phyloP scores from a whole-genome alignment of 2,888 invertebrate species.

The Neoascia interrupta region DNA sequence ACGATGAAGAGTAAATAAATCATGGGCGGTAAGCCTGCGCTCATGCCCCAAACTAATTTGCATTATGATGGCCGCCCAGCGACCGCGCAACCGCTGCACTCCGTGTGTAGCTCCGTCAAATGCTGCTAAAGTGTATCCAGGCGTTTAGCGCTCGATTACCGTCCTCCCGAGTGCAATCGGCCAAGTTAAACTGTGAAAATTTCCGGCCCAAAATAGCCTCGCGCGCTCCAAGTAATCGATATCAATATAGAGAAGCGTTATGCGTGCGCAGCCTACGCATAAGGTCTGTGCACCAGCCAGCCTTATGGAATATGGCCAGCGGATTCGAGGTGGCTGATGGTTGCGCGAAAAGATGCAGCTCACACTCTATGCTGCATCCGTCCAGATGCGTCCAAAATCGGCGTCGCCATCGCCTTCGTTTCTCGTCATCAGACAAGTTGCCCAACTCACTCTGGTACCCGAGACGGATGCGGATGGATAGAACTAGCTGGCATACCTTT shows the following conservation, averaged over 20 bases:
- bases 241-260: conserved; percentile 53
- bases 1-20: conserved; percentile 62
- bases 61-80: conserved; percentile 60
- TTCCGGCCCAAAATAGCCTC: conserved; percentile 53
- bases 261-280: conserved; percentile 53
- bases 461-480: conserved; percentile 55
- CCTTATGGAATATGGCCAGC: conserved; percentile 63
- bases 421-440: conserved; percentile 41
- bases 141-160: conserved; percentile 63
- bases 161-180: conserved; percentile 32
- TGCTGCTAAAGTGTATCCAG: conserved; percentile 56
- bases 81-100: conserved; percentile 11
- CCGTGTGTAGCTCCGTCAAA: conserved; percentile 10
- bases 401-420: conserved; percentile 28
- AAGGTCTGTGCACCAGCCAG: conserved; percentile 15
- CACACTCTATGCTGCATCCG: conserved; percentile 14
- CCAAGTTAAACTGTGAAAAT: conserved; percentile 59
- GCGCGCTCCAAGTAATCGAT: conserved; percentile 56
- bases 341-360: conserved; percentile 1
- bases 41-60: conserved; percentile 64
- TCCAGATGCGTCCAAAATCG: conserved; percentile 35
- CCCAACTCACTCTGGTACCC: conserved; percentile 39
- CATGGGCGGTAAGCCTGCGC: conserved; percentile 34
- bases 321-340: conserved; percentile 55
- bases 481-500: conserved; percentile 42